These are phyloP conservation scores for Metellina segmentata DNA, from an alignment of 2,888 invertebrate genomes.

Conservation along the genomic window DNA sequence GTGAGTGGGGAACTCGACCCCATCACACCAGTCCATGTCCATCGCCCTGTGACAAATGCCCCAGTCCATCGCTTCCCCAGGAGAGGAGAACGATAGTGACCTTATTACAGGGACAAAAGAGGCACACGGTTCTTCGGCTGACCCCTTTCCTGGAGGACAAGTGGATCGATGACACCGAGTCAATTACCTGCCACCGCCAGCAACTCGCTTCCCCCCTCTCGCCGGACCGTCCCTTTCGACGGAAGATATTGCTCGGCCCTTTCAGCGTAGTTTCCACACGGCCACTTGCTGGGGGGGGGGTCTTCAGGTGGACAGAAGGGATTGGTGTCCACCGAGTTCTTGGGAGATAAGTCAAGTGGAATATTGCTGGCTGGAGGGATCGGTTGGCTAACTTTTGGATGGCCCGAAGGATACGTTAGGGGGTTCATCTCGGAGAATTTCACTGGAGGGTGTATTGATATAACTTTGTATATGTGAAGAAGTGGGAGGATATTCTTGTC, in stretches of 20 bases:
- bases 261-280: no score
- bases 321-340: no score
- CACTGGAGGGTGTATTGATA: not conserved
- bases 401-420: not conserved
- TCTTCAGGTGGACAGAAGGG: no score
- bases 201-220: not conserved
- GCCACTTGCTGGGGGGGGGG: no score
- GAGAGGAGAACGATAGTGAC: not conserved
- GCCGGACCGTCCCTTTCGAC: not conserved
- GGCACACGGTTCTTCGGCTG: not conserved
- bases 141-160: not conserved
- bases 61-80: not conserved
- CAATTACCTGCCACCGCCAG: constrained; percentile 33
- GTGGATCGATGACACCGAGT: constrained; percentile 44
- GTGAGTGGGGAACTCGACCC: not conserved
- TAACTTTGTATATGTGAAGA: no score
- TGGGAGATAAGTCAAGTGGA: not conserved
- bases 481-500: no score
- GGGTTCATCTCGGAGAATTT: not conserved
- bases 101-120: constrained; percentile 9
- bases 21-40: not conserved
- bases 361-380: not conserved
- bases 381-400: not conserved
- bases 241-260: no score
- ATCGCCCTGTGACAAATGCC: not conserved